Conservation (phyloP, 1,140 invertebrate genomes). For the Maniola jurtina region DNA sequence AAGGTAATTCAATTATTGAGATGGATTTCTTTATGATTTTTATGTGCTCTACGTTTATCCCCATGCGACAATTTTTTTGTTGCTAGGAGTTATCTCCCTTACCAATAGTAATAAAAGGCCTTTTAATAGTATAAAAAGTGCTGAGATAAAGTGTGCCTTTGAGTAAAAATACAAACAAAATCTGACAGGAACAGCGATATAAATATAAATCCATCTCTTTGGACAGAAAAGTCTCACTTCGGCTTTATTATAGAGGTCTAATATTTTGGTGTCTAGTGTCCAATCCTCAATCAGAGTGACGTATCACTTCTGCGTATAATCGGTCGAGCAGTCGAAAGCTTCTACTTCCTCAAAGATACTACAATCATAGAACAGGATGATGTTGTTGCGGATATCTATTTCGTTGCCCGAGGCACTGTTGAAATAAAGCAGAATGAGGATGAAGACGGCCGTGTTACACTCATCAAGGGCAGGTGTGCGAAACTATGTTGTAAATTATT, state of each 20-base stretch:
- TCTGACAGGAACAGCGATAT: too few species aligned
- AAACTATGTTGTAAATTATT: too few species aligned
- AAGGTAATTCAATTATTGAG: conserved; percentile 35
- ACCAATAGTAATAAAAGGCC: too few species aligned
- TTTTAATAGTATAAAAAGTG: too few species aligned
- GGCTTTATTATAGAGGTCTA: too few species aligned
- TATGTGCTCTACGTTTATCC: too few species aligned
- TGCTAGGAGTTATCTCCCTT: too few species aligned
- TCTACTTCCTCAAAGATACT: conserved; percentile 51
- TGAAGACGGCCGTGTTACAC: conserved; percentile 20
- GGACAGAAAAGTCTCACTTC: too few species aligned
- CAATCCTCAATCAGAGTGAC: conserved; percentile 51
- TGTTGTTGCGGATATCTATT: conserved; percentile 50
- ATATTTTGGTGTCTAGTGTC: conserved; percentile 43
- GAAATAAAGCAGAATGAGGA: conserved; percentile 30
- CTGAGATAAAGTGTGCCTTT: too few species aligned
- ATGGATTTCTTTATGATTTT: not conserved
- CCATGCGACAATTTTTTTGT: too few species aligned
- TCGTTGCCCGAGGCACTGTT: conserved; percentile 51
- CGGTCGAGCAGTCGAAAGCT: conserved; percentile 48
- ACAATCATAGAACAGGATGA: conserved; percentile 50
- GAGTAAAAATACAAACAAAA: too few species aligned
- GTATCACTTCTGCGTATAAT: conserved; percentile 53
- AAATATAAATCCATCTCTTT: too few species aligned
- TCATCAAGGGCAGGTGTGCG: conserved; percentile 50